Evolutionary conservation across 2,888 invertebrate genomes (phyloP).

Genomic region (Ditylenchus weischeri): DNA sequence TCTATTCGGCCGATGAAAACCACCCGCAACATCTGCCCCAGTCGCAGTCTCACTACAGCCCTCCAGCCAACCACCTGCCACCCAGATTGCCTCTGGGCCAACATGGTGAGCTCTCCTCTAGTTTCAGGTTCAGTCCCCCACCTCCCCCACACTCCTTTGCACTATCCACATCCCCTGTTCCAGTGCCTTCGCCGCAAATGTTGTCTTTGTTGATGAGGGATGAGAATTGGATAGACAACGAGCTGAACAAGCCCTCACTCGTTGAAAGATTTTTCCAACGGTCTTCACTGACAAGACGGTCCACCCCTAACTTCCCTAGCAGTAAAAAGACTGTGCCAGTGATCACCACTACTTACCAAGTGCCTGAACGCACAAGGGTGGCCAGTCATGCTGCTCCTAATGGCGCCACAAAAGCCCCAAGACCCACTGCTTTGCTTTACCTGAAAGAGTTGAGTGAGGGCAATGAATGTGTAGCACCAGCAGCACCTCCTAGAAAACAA

Average conservation of each 20-base stretch:
- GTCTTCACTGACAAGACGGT: conserved; percentile 22
- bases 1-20: conserved; percentile 7
- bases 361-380: too few relatives aligned
- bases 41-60: neutral
- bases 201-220: conserved; percentile 1
- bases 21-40: conserved; percentile 8
- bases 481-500: neutral
- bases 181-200: conserved; percentile 5
- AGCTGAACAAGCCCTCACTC: conserved; percentile 13
- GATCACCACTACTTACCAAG: too few relatives aligned
- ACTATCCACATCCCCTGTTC: neutral
- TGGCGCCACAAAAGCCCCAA: neutral
- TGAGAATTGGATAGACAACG: neutral
- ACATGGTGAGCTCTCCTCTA: conserved; percentile 5
- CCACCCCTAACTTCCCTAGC: conserved; percentile 12
- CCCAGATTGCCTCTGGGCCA: neutral
- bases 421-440: neutral
- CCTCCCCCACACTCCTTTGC: neutral
- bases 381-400: too few relatives aligned
- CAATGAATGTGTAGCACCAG: neutral
- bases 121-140: neutral
- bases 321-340: too few relatives aligned
- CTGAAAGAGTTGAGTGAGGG: neutral
- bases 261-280: conserved; percentile 35
- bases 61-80: neutral